phyloP scores from a whole-genome alignment of 2,113 vertebrate genomes.

The Eublepharis macularius region DNA sequence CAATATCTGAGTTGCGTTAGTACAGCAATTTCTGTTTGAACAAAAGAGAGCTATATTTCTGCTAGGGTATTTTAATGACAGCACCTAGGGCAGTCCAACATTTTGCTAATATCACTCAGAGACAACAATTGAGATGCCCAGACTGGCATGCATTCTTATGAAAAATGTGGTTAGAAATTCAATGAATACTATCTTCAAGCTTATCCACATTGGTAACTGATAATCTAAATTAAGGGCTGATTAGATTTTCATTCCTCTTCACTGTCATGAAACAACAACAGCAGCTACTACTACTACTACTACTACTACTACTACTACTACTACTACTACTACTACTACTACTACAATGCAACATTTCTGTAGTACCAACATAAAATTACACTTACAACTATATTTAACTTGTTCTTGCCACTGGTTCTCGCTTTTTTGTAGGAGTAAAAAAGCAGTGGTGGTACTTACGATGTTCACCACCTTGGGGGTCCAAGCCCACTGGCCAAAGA shows the following conservation, averaged over 20 bases:
- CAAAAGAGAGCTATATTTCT: background rate
- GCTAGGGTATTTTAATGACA: background rate
- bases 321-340: background rate
- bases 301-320: too few species aligned
- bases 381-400: background rate
- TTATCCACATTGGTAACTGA: background rate
- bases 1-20: constrained; percentile 4
- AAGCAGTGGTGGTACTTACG: too few species aligned
- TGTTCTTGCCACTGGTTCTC: background rate
- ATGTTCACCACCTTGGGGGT: too few species aligned
- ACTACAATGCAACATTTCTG: background rate
- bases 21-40: constrained; percentile 29
- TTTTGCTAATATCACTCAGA: constrained; percentile 32
- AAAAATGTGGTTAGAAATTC: background rate
- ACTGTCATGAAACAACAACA: background rate
- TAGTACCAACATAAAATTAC: background rate
- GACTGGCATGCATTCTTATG: background rate
- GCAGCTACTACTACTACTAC: too few species aligned
- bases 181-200: background rate
- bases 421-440: too few species aligned
- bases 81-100: constrained; percentile 20
- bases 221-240: background rate
- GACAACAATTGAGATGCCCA: background rate
- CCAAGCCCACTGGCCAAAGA: too few species aligned
- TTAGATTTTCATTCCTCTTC: background rate